phyloP scores from a whole-genome alignment of 2,113 vertebrate genomes.

The Anthoscopus minutus region DNA sequence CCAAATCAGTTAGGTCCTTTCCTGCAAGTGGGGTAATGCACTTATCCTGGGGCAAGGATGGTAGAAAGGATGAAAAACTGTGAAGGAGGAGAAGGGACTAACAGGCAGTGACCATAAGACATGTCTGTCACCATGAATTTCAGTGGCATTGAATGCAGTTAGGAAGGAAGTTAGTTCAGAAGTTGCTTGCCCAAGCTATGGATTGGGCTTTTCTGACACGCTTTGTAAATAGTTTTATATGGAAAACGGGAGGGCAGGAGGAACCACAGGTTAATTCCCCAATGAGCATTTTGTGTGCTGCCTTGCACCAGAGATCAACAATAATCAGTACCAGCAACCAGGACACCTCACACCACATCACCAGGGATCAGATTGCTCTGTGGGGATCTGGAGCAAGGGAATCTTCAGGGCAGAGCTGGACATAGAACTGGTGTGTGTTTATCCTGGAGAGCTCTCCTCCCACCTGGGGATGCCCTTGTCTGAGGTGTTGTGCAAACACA shows the following conservation, averaged over 20 bases:
- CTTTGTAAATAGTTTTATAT: background rate
- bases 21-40: background rate
- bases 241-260: background rate
- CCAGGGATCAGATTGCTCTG: background rate
- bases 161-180: background rate
- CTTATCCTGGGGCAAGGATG: background rate
- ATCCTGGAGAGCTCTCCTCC: background rate
- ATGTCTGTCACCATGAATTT: background rate
- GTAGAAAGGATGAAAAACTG: background rate
- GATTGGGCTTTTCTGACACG: background rate
- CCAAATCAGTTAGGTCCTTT: background rate
- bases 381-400: background rate
- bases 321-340: background rate
- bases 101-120: rapidly evolving
- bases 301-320: background rate
- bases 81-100: background rate
- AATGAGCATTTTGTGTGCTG: rapidly evolving
- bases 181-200: background rate
- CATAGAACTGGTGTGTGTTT: background rate
- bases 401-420: background rate
- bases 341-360: rapidly evolving
- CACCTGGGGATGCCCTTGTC: background rate
- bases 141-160: background rate
- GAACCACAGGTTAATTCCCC: background rate
- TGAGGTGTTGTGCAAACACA: background rate